Conservation (phyloP, 2,888 invertebrate genomes). For the Rhodophaea formosa region DNA sequence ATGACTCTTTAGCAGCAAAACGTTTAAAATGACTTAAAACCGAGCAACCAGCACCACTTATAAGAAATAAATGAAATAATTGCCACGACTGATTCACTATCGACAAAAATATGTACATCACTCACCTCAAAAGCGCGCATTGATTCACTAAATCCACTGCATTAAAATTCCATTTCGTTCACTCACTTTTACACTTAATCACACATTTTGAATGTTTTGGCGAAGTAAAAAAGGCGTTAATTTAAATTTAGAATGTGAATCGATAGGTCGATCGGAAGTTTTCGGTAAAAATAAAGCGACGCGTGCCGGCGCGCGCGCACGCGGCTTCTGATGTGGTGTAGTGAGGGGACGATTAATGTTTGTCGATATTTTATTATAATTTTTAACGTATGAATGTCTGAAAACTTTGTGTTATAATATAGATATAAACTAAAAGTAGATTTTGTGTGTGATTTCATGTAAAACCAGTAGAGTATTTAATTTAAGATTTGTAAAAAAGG, state of each 20-base stretch:
- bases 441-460: too few species aligned
- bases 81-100: constrained; percentile 8
- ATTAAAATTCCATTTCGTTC: constrained; percentile 1
- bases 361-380: not conserved
- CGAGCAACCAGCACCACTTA: not conserved
- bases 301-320: constrained; percentile 47
- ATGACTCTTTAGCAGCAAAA: not conserved
- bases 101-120: constrained; percentile 17
- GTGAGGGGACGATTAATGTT: not conserved
- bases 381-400: too few species aligned
- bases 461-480: too few species aligned
- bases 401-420: too few species aligned
- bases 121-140: constrained; percentile 14
- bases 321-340: constrained; percentile 24
- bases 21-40: not conserved
- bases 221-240: not conserved
- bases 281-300: constrained; percentile 48
- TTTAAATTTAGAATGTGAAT: constrained; percentile 32
- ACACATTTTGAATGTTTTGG: constrained; percentile 7
- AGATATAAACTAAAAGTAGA: too few species aligned
- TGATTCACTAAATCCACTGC: constrained; percentile 10
- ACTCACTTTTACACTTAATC: constrained; percentile 12
- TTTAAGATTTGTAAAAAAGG: too few species aligned
- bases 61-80: constrained; percentile 5
- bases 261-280: constrained; percentile 48